These are phyloP conservation scores for Cyaniris semiargus DNA, from an alignment of 2,888 invertebrate species.

Conservation along the genomic window DNA sequence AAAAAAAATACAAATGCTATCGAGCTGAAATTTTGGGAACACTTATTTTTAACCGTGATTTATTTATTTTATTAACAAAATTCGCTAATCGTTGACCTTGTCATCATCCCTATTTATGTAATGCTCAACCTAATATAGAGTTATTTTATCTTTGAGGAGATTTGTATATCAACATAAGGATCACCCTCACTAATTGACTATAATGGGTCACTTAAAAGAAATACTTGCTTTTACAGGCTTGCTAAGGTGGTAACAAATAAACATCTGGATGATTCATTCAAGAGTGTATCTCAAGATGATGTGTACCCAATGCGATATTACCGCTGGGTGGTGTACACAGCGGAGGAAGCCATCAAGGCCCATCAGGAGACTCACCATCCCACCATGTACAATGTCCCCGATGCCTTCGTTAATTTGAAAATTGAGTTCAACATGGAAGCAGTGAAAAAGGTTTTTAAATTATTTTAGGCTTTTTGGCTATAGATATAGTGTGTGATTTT, in stretches of 20 bases:
- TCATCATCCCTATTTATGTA: no score
- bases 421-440: slow-evolving; percentile 91
- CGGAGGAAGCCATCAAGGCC: slow-evolving; percentile 87
- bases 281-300: slow-evolving; percentile 73
- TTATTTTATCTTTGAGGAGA: not conserved
- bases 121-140: not conserved
- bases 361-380: slow-evolving; percentile 92
- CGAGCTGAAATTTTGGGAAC: no score
- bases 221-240: slow-evolving; percentile 48
- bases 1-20: no score
- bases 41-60: no score
- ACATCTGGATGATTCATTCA: slow-evolving; percentile 80
- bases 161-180: not conserved
- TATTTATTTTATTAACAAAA: no score
- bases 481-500: not conserved
- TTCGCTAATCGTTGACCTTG: no score
- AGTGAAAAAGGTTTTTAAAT: slow-evolving; percentile 79
- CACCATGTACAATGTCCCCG: slow-evolving; percentile 88
- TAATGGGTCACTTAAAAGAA: not conserved
- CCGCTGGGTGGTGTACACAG: slow-evolving; percentile 80
- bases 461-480: not conserved
- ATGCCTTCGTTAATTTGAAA: slow-evolving; percentile 84
- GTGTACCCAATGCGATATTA: slow-evolving; percentile 84
- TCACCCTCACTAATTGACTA: no score
- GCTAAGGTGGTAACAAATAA: slow-evolving; percentile 66